Percentiles rank a stretch among this genome's conserved stretches.
Conservation (phyloP, 2,888 invertebrate species). For the Branchipolynoe longqiensis region DNA sequence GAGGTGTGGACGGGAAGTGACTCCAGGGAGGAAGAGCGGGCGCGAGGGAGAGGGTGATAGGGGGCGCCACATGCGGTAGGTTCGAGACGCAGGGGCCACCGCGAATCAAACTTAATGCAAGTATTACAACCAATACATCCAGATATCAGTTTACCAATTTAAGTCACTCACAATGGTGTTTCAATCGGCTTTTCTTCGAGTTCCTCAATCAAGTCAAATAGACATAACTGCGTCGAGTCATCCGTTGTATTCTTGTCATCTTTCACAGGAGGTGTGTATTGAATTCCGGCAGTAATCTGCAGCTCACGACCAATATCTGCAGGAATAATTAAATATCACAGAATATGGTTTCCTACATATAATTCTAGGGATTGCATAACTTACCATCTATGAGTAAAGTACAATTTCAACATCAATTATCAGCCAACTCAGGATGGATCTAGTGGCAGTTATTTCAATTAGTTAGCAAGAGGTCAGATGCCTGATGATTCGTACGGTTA, state of each 20-base stretch:
- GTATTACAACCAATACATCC: no score
- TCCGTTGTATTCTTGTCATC: conserved; percentile 65
- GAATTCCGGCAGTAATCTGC: conserved; percentile 77
- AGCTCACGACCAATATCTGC: conserved; percentile 74
- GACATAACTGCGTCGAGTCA: conserved; percentile 20
- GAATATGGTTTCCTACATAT: background rate
- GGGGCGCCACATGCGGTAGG: background rate
- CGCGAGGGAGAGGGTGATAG: background rate
- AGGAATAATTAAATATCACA: no score
- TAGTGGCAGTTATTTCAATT: no score
- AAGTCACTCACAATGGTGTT: conserved; percentile 78
- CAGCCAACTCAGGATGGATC: no score
- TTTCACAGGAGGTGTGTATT: conserved; percentile 73
- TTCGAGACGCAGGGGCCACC: background rate
- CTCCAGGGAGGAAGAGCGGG: no score
- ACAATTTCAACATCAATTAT: no score
- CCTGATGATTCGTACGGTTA: no score
- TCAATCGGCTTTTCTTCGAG: conserved; percentile 76
- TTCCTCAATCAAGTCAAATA: conserved; percentile 81
- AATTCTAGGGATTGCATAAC: no score
- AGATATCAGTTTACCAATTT: no score
- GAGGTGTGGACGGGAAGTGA: no score
- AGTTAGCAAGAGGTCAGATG: no score
- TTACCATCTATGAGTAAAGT: no score
- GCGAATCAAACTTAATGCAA: background rate